Percentiles rank a stretch among this genome's conserved stretches.
Conservation (phyloP, 23 tunicate genomes). For the Diplosoma virens region DNA sequence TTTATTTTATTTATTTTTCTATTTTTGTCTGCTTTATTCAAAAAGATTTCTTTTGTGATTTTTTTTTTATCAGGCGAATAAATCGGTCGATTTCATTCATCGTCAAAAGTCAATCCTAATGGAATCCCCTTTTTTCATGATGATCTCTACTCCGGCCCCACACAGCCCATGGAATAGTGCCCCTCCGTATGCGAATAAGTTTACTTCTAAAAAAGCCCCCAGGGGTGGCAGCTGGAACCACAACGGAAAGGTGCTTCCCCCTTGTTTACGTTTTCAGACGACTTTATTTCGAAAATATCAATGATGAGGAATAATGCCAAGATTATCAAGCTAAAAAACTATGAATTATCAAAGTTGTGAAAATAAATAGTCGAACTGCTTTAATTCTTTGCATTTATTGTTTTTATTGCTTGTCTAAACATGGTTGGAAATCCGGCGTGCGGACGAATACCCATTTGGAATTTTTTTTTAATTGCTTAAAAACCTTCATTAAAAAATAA, state of each 20-base stretch:
- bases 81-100: conserved; percentile 65
- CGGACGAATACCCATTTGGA: no score
- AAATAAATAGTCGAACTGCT: not conserved
- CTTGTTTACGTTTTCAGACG: no score
- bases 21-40: no score
- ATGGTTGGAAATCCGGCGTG: no score
- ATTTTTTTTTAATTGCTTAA: no score
- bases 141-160: conserved; percentile 97
- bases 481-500: no score
- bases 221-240: conserved; percentile 52
- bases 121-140: conserved; percentile 67
- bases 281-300: no score
- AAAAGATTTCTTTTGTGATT: no score
- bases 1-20: no score
- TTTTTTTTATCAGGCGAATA: conserved; percentile 50
- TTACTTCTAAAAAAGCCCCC: conserved; percentile 59
- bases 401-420: no score
- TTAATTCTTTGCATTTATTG: no score
- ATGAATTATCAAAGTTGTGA: not conserved
- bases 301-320: no score
- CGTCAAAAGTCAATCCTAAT: not conserved
- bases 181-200: conserved; percentile 56
- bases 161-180: conserved; percentile 94
- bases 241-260: conserved; percentile 77
- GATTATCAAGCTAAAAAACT: not conserved